Evolutionary conservation across 35 echinoderm and acorn worm species (phyloP), one percentile per base, ranked within the genome.

Genomic region (Eucidaris tribuloides): DNA sequence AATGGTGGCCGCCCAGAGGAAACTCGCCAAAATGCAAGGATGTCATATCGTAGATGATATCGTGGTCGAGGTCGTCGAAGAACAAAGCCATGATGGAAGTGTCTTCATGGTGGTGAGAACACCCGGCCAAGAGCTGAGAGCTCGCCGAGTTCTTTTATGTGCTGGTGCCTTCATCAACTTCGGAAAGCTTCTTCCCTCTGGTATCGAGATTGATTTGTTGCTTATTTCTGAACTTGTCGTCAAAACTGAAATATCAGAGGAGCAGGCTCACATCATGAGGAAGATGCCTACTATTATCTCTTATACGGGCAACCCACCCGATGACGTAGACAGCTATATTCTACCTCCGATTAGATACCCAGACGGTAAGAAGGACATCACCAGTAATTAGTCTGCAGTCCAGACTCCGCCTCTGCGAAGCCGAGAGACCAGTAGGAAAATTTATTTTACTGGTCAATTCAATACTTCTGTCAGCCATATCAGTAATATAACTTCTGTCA

Each of bases 281-380:
- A 52, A 28, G 2, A 86, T 86, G 71, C 84, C 84, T 18, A 50
- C 45, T 7, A 66, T 45, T 31, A 45, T 65, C 3, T 71, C 45
- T n/a, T n/a, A n/a, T n/a, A n/a, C n/a, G n/a, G n/a, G n/a, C n/a
- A n/a, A n/a, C n/a, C n/a, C n/a, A n/a, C n/a, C n/a, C n/a, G n/a
- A n/a, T n/a, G 82, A 57, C 9, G n/a, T 23, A 48, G 34, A 71
- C 20, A 44, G 61, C 39, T 84, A 84, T 32, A 68, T 84, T 45
- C 60, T 84, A 14, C 82, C 82, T 34, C 82, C 63, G 5, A 71
- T 84, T 7, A 43, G 49, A 32, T 71, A 84, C 44, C 82, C 82
- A 3, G 82, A 84, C 44, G 82, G 82, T 84, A 46, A 84, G 82
- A n/a, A n/a, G n/a, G n/a, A n/a, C n/a, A n/a, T n/a, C n/a, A n/a